A percentile compares a stretch with the other conserved stretches of the same genome.
These are phyloP conservation scores for Machaerirhynchus nigripectus DNA, from an alignment of 2,113 vertebrate genomes.

Conservation along the genomic window DNA sequence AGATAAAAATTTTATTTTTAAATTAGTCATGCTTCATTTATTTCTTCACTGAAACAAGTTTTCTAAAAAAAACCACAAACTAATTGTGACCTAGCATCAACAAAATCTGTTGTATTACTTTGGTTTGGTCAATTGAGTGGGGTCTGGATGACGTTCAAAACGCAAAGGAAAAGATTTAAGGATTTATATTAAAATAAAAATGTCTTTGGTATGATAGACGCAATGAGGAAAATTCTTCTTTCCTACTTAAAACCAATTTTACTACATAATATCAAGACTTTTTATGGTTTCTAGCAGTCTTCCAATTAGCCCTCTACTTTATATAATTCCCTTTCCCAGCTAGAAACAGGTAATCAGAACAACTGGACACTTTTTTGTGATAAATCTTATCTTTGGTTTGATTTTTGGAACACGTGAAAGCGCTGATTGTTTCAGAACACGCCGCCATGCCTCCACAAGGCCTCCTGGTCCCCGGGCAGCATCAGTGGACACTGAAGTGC, in stretches of 20 bases:
- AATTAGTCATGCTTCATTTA: background rate
- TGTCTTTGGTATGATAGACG: accelerated
- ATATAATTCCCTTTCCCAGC: background rate
- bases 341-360: background rate
- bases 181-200: background rate
- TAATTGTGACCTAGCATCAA: background rate
- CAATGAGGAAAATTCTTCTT: background rate
- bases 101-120: background rate
- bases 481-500: accelerated
- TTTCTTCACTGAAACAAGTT: background rate
- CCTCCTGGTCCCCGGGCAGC: accelerated
- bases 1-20: background rate
- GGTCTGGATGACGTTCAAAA: background rate
- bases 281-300: background rate
- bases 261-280: background rate
- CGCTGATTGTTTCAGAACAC: accelerated
- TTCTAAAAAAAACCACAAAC: too few species aligned
- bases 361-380: background rate
- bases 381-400: background rate
- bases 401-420: background rate
- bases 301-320: background rate
- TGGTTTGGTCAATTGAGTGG: too few species aligned
- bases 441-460: accelerated
- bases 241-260: background rate
- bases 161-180: background rate